Evolutionary conservation across 2,113 vertebrate species (phyloP).

Genomic region (Amia ocellicauda): DNA sequence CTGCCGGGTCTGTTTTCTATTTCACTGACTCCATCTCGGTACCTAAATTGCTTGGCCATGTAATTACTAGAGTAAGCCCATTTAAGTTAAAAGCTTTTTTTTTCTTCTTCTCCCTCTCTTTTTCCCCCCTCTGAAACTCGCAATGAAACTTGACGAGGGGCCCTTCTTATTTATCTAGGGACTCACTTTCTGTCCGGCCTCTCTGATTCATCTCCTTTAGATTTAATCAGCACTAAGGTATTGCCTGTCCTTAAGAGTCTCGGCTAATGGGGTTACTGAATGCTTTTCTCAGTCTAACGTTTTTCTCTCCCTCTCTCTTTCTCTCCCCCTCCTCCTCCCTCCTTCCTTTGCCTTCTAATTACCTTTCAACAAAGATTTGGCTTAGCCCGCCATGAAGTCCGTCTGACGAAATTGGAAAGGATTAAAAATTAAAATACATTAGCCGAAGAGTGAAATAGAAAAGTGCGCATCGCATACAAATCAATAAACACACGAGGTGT

Average conservation of each 20-base stretch:
- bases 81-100: slow-evolving; percentile 82
- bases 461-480: slow-evolving; percentile 42
- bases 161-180: slow-evolving; percentile 86
- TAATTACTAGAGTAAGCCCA: slow-evolving; percentile 93
- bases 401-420: slow-evolving; percentile 70
- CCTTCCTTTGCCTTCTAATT: slow-evolving; percentile 67
- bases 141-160: slow-evolving; percentile 95
- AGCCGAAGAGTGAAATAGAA: slow-evolving; percentile 44
- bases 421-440: slow-evolving; percentile 70
- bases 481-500: slow-evolving; percentile 39
- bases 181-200: slow-evolving; percentile 89
- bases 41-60: slow-evolving; percentile 86
- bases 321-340: slow-evolving; percentile 13
- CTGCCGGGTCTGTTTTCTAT: slow-evolving; percentile 73
- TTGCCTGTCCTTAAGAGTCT: slow-evolving; percentile 95
- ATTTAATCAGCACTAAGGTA: slow-evolving; percentile 97
- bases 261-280: slow-evolving; percentile 96
- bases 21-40: slow-evolving; percentile 79
- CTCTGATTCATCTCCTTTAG: slow-evolving; percentile 92
- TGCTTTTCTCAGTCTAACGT: slow-evolving; percentile 79
- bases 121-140: slow-evolving; percentile 52
- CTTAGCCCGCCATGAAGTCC: slow-evolving; percentile 69
- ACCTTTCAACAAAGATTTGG: slow-evolving; percentile 82
- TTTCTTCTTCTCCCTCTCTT: slow-evolving; percentile 42
- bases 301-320: slow-evolving; percentile 55